phyloP scores from a whole-genome alignment of 2,888 invertebrate genomes.

The Sesia bembeciformis region DNA sequence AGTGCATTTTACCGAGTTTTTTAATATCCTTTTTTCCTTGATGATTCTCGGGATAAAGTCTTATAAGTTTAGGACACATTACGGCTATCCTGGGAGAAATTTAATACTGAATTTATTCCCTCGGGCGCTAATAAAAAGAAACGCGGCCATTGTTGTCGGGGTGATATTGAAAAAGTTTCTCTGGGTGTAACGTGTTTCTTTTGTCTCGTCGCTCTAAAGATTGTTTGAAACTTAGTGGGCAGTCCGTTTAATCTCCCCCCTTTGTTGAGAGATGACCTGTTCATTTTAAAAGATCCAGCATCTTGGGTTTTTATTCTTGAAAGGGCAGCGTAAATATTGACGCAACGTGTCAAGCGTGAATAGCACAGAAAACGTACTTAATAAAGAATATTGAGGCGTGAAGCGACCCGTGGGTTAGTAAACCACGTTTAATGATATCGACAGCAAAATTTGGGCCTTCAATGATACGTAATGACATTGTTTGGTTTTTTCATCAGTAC shows the following conservation, averaged over 20 bases:
- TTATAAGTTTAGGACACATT: constrained; percentile 27
- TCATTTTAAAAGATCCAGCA: constrained; percentile 12
- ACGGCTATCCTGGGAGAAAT: constrained; percentile 33
- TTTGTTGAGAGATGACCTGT: constrained; percentile 40
- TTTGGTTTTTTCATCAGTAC: constrained; percentile 8
- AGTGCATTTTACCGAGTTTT: constrained; percentile 46
- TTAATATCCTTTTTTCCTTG: constrained; percentile 7
- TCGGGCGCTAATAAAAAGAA: constrained; percentile 31
- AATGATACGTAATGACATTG: constrained; percentile 12
- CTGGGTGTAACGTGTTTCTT: constrained; percentile 36
- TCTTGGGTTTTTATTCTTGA: constrained; percentile 19
- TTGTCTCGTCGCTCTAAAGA: constrained; percentile 49
- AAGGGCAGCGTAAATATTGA: constrained; percentile 50
- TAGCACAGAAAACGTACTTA: constrained; percentile 30
- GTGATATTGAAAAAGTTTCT: constrained; percentile 62
- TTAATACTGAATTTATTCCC: constrained; percentile 44
- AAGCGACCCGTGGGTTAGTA: constrained; percentile 45
- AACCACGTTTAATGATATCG: constrained; percentile 25
- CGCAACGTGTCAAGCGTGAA: constrained; percentile 37
- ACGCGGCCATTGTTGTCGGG: constrained; percentile 45
- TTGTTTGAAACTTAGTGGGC: constrained; percentile 43
- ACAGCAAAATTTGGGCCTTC: constrained; percentile 17
- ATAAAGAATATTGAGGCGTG: constrained; percentile 8
- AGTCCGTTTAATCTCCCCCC: constrained; percentile 33
- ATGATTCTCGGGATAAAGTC: neutral